A percentile compares a stretch with the other conserved stretches of the same genome.
These are phyloP conservation scores for Syndactyla subalaris DNA, from an alignment of 2,797 vertebrate species.

Conservation along the genomic window DNA sequence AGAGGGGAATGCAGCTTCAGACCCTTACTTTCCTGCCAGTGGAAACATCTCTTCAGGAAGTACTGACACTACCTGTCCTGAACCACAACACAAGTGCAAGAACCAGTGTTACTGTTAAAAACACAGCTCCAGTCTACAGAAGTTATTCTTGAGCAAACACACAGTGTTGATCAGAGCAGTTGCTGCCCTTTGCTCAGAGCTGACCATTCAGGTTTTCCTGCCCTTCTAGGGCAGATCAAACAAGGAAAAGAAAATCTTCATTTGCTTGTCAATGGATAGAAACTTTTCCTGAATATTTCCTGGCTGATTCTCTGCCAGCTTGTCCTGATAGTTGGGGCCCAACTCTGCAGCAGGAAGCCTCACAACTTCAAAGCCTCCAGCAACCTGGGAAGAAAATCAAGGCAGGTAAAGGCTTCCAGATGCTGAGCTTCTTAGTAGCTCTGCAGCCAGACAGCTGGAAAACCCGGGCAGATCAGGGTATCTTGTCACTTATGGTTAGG, in stretches of 20 bases:
- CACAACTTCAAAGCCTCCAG: background rate
- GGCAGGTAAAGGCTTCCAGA: slow-evolving; percentile 56
- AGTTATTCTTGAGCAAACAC: background rate
- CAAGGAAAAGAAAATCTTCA: background rate
- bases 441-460: background rate
- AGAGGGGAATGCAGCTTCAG: background rate
- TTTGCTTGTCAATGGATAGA: background rate
- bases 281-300: background rate
- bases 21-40: background rate
- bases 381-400: slow-evolving; percentile 29
- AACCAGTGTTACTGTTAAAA: background rate
- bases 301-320: background rate
- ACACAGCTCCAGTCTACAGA: background rate
- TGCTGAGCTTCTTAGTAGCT: background rate
- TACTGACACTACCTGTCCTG: background rate
- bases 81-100: background rate
- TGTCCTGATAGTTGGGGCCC: rapidly evolving
- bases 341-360: background rate
- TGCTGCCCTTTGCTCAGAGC: background rate
- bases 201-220: background rate
- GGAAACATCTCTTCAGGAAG: background rate
- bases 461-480: background rate
- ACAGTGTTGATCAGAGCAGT: background rate
- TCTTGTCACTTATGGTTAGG: background rate
- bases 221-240: background rate